Evolutionary conservation across 2,113 vertebrate genomes (phyloP).

Genomic region (Oryzias javanicus): DNA sequence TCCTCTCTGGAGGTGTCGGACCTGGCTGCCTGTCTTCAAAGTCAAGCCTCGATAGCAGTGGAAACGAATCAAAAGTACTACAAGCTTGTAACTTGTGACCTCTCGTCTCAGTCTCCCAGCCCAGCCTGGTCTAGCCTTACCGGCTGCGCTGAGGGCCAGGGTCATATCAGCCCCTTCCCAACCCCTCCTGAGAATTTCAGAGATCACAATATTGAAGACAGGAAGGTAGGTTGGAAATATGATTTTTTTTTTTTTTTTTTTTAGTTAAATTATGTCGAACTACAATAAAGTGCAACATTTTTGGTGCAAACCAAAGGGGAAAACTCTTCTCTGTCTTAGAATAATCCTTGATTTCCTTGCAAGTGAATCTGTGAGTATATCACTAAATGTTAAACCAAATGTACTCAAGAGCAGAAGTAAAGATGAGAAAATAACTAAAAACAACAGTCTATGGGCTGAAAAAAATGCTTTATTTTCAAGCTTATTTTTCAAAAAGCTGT

Average conservation of each 20-base stretch:
- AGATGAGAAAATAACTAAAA: too few relatives aligned
- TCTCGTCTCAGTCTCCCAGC: constrained; percentile 91
- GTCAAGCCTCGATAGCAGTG: constrained; percentile 81
- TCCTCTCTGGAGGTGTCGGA: constrained; percentile 79
- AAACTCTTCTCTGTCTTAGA: too few relatives aligned
- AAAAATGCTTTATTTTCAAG: too few relatives aligned
- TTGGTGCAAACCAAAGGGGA: too few relatives aligned
- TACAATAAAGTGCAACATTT: neutral
- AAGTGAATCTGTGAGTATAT: too few relatives aligned
- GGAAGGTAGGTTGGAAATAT: constrained; percentile 34
- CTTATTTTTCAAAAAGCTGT: too few relatives aligned
- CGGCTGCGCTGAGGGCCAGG: constrained; percentile 84
- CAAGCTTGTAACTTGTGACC: constrained; percentile 92
- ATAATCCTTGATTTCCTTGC: too few relatives aligned
- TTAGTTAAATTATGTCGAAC: neutral
- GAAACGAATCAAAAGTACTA: constrained; percentile 96
- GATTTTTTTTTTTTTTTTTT: neutral
- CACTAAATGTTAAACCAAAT: too few relatives aligned
- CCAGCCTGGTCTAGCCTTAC: constrained; percentile 86
- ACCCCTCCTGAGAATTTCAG: constrained; percentile 76
- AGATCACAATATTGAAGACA: constrained; percentile 26
- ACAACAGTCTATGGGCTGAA: too few relatives aligned
- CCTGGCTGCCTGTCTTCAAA: constrained; percentile 87
- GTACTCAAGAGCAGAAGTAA: too few relatives aligned
- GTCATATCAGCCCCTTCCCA: constrained; percentile 77